Evolutionary conservation across 2,113 vertebrate species (phyloP).

Genomic region (Galeopterus variegatus): DNA sequence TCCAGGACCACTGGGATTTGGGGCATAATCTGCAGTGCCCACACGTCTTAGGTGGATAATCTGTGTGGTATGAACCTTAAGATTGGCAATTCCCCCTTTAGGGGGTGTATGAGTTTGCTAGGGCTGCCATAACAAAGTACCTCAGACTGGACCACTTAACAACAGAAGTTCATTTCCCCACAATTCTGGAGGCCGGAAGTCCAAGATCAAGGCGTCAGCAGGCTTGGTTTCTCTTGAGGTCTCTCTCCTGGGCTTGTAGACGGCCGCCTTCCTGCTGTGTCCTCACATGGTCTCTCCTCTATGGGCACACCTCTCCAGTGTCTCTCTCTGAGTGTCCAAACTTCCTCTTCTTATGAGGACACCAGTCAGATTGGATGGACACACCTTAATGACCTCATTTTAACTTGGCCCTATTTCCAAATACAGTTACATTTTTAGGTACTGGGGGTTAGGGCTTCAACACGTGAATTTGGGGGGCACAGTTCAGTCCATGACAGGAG

Average conservation of each 20-base stretch:
- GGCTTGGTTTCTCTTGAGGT: background rate
- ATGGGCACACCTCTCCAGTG: accelerated
- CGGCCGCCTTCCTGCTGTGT: accelerated
- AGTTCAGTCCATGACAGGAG: background rate
- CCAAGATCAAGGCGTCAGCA: background rate
- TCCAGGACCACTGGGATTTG: accelerated
- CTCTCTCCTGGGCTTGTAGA: background rate
- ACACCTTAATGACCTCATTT: background rate
- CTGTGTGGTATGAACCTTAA: too few species aligned
- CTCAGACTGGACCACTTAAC: accelerated
- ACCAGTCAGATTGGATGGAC: background rate
- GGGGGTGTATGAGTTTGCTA: background rate
- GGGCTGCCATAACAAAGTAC: accelerated
- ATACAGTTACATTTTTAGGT: background rate
- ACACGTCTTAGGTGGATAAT: accelerated
- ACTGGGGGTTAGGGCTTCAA: background rate
- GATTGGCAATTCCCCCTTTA: accelerated
- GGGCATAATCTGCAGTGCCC: accelerated
- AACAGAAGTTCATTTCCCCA: background rate
- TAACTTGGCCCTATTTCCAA: background rate
- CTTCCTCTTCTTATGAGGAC: background rate
- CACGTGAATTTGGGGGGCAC: accelerated
- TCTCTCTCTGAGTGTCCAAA: background rate
- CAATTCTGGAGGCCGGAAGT: background rate
- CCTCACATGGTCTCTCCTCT: accelerated